A percentile compares a stretch with the other conserved stretches of the same genome.
Evolutionary conservation across 2,797 vertebrate genomes (phyloP).

Genomic region (Anguilla pacifica): DNA sequence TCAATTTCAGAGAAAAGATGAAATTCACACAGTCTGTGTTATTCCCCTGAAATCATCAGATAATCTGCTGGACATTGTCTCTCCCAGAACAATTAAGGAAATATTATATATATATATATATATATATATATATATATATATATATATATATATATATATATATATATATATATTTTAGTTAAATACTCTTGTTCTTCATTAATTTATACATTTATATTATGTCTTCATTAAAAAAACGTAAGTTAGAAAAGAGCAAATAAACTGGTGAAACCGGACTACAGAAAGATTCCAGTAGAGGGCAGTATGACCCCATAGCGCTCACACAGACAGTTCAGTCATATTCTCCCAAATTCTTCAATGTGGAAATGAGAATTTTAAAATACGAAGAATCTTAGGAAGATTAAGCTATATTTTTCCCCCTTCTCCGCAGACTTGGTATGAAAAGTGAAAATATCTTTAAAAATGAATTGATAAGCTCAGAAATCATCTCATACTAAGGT

Average conservation of each 20-base stretch:
- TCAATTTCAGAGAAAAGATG: constrained; percentile 15
- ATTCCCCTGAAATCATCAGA: not conserved
- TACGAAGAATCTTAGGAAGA: not conserved
- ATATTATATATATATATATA: not conserved
- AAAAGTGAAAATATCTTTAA: not conserved
- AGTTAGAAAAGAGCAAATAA: constrained; percentile 1
- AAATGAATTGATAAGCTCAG: not conserved
- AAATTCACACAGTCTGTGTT: constrained; percentile 7
- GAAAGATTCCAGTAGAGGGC: constrained; percentile 14
- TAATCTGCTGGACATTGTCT: constrained; percentile 11
- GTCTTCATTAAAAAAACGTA: not conserved
- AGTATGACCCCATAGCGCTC: constrained; percentile 4
- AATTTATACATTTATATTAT: not conserved
- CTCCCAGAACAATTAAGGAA: constrained; percentile 16
- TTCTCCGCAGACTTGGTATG: not conserved
- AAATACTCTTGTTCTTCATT: constrained; percentile 19
- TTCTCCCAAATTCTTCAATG: not conserved
- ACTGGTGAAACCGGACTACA: not conserved
- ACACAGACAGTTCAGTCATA: not conserved
- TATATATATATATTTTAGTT: not conserved
- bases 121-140: no score
- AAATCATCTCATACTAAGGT: not conserved
- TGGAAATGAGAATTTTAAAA: not conserved
- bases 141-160: not conserved
- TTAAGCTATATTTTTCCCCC: not conserved